These are phyloP conservation scores for Cryptocheilus praepositus DNA, from an alignment of 2,888 invertebrate species.

Conservation along the genomic window DNA sequence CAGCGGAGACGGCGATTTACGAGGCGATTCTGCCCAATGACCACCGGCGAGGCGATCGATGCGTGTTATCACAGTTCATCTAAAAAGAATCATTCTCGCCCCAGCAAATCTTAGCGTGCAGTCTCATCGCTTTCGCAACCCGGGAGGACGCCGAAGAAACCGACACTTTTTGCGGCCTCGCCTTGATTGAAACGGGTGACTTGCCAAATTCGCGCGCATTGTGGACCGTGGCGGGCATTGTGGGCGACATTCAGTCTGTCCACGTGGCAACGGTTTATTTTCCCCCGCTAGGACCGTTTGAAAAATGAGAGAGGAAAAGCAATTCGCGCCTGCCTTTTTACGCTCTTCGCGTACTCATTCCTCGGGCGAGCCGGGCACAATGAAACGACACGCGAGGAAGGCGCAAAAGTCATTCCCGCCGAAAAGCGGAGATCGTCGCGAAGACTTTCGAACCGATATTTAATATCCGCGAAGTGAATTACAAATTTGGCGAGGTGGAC, in stretches of 20 bases:
- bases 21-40: background rate
- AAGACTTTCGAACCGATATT: no score
- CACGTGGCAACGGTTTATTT: slow-evolving; percentile 45
- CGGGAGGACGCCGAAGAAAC: background rate
- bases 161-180: slow-evolving; percentile 6
- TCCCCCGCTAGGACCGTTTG: slow-evolving; percentile 33
- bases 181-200: slow-evolving; percentile 61
- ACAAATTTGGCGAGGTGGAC: no score
- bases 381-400: slow-evolving; percentile 34
- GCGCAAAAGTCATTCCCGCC: no score
- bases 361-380: slow-evolving; percentile 18
- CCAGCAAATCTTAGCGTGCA: no score
- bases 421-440: no score
- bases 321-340: slow-evolving; percentile 45
- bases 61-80: background rate
- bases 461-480: no score
- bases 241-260: slow-evolving; percentile 16
- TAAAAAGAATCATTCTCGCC: no score
- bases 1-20: no score
- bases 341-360: slow-evolving; percentile 27
- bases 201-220: slow-evolving; percentile 53
- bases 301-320: slow-evolving; percentile 54
- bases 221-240: slow-evolving; percentile 40
- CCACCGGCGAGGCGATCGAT: background rate
- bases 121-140: background rate